These are phyloP conservation scores for Hoplodrina blanda DNA, from an alignment of 2,888 invertebrate genomes.

Conservation along the genomic window DNA sequence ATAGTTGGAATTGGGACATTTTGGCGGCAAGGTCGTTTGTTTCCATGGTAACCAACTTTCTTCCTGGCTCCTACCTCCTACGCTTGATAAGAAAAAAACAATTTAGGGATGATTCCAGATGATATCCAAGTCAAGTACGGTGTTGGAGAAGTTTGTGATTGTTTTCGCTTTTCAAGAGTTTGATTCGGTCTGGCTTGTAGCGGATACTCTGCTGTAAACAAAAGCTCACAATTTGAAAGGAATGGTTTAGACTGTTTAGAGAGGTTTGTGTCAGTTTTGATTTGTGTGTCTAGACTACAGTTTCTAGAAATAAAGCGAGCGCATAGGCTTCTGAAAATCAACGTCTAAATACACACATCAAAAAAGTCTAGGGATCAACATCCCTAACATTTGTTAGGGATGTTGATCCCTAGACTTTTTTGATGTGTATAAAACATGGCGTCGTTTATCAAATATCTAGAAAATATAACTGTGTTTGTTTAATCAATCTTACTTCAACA, in stretches of 20 bases:
- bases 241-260: constrained; percentile 27
- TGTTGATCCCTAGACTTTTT: too few species aligned
- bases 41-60: constrained; percentile 31
- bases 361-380: too few species aligned
- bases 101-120: constrained; percentile 16
- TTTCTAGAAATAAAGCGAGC: constrained; percentile 19
- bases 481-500: constrained; percentile 17
- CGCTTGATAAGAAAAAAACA: constrained; percentile 1
- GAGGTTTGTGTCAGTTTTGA: constrained; percentile 36
- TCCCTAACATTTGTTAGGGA: too few species aligned
- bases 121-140: constrained; percentile 1
- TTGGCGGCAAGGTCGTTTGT: constrained; percentile 42
- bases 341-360: too few species aligned
- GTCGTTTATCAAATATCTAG: constrained; percentile 9
- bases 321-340: constrained; percentile 17
- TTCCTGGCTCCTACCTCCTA: neutral
- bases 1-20: constrained; percentile 42
- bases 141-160: constrained; percentile 3
- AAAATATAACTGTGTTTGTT: constrained; percentile 2
- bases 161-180: constrained; percentile 14
- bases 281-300: constrained; percentile 45
- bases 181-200: constrained; percentile 4
- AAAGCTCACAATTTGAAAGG: constrained; percentile 35
- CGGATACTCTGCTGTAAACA: constrained; percentile 35
- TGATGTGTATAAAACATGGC: constrained; percentile 16